Conservation (phyloP, 1,140 invertebrate genomes). For the Drosophila kohkoa region DNA sequence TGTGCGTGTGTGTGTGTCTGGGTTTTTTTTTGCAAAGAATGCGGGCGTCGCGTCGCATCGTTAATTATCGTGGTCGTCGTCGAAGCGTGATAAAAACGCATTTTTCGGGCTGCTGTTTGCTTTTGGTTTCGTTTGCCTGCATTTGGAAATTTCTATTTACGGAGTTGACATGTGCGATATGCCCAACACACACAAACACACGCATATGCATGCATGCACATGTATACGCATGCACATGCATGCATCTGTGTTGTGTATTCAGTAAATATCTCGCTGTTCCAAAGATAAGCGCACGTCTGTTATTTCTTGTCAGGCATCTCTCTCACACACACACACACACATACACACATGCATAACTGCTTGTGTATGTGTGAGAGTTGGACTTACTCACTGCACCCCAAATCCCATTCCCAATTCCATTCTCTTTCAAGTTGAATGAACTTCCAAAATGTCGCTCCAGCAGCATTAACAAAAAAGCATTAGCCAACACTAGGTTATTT, state of each 20-base stretch:
- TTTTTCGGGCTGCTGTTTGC: conserved; percentile 33
- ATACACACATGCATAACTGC: neutral
- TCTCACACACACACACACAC: neutral
- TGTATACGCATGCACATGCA: conserved; percentile 6
- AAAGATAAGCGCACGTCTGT: conserved; percentile 48
- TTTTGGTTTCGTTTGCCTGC: conserved; percentile 37
- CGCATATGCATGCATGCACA: neutral
- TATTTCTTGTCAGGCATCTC: conserved; percentile 23
- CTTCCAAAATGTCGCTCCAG: conserved; percentile 35
- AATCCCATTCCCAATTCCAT: conserved; percentile 38
- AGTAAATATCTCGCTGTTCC: conserved; percentile 31
- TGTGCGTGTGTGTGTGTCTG: neutral
- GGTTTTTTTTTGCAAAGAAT: conserved; percentile 41
- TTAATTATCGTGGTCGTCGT: conserved; percentile 44
- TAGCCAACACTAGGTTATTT: conserved; percentile 45
- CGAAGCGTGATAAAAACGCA: conserved; percentile 58
- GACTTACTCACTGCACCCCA: conserved; percentile 28
- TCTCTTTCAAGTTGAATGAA: conserved; percentile 68
- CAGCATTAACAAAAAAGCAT: conserved; percentile 13
- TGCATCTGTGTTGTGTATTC: conserved; percentile 11
- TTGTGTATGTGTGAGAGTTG: conserved; percentile 22
- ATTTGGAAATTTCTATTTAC: conserved; percentile 76
- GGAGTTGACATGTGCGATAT: conserved; percentile 59
- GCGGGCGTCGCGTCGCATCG: conserved; percentile 39
- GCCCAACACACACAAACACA: conserved; percentile 12